phyloP scores from a whole-genome alignment of 2,113 vertebrate species.

The Eurypyga helias region DNA sequence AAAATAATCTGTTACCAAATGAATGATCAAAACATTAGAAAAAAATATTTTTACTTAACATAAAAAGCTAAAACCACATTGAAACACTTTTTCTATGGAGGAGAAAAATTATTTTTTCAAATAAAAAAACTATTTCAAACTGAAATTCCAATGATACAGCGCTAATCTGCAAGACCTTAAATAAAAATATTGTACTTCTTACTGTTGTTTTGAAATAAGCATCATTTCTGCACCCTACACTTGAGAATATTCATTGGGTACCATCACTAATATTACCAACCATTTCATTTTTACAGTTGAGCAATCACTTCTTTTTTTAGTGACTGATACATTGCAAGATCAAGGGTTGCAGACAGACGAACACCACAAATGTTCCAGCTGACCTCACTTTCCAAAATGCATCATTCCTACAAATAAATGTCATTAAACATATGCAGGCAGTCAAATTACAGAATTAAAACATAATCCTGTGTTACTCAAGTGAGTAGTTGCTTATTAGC shows the following conservation, averaged over 20 bases:
- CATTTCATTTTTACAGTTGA: background rate
- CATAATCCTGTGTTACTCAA: background rate
- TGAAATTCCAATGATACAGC: background rate
- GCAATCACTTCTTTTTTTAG: slow-evolving; percentile 7
- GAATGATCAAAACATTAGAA: background rate
- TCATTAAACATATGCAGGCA: background rate
- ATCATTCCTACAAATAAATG: background rate
- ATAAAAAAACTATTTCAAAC: background rate
- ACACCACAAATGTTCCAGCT: slow-evolving; percentile 7
- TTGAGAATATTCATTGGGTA: background rate
- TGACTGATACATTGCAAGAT: background rate
- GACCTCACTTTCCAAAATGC: slow-evolving; percentile 25
- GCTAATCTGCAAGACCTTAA: background rate
- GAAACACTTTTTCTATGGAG: background rate
- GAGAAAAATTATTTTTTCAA: background rate
- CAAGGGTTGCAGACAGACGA: slow-evolving; percentile 22
- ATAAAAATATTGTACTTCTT: background rate
- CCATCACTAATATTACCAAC: background rate
- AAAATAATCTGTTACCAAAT: background rate
- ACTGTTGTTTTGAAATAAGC: background rate
- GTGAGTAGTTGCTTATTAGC: background rate
- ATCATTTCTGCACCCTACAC: background rate
- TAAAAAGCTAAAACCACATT: background rate
- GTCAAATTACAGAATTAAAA: background rate
- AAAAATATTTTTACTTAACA: background rate